A percentile compares a stretch with the other conserved stretches of the same genome.
phyloP scores from a whole-genome alignment of 2,888 invertebrate species.

The Platycnemis pennipes region DNA sequence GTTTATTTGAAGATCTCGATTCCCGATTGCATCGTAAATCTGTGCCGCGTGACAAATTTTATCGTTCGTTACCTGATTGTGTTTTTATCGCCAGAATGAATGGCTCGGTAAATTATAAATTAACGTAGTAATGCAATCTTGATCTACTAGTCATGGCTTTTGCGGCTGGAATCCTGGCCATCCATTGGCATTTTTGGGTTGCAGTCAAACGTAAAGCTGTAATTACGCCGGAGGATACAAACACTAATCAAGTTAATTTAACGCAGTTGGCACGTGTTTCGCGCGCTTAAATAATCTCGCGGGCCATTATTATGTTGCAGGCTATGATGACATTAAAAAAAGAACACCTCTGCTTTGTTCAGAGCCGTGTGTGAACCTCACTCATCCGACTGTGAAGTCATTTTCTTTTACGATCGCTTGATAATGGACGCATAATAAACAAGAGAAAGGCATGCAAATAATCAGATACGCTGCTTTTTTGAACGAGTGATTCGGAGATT shows the following conservation, averaged over 20 bases:
- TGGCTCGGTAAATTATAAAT: not conserved
- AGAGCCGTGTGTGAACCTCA: not conserved
- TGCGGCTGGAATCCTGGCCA: not conserved
- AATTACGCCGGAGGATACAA: not conserved
- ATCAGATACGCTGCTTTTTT: constrained; percentile 6
- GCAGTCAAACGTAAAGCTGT: not conserved
- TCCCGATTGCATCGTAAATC: not conserved
- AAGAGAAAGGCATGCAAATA: not conserved
- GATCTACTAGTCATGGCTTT: not conserved
- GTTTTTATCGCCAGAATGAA: not conserved
- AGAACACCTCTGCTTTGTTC: not conserved
- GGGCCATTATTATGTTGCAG: not conserved
- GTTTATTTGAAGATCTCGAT: not conserved
- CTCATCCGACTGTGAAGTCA: not conserved
- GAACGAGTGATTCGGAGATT: not conserved
- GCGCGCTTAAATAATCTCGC: not conserved
- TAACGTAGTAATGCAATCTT: not conserved
- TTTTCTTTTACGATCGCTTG: not conserved
- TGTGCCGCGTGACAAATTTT: not conserved
- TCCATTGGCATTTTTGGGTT: not conserved
- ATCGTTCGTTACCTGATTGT: not conserved
- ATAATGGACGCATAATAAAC: constrained; percentile 24
- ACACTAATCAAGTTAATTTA: not conserved
- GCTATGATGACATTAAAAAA: not conserved
- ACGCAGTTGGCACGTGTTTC: not conserved